phyloP scores from a whole-genome alignment of 2,888 invertebrate species.

The Ochlodes sylvanus region DNA sequence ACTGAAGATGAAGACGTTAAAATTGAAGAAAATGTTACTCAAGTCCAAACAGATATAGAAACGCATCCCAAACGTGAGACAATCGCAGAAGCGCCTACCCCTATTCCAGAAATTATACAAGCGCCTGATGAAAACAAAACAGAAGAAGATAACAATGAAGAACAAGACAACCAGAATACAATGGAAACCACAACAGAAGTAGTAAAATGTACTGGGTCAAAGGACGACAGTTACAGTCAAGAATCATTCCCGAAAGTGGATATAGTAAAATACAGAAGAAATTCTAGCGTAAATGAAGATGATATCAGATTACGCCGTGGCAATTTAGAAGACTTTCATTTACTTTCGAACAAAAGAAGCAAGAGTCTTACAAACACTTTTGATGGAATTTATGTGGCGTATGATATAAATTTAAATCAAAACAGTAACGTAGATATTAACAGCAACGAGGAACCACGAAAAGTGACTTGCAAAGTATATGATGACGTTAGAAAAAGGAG shows the following conservation, averaged over 20 bases:
- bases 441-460: constrained; percentile 71
- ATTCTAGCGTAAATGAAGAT: constrained; percentile 78
- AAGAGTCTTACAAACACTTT: constrained; percentile 73
- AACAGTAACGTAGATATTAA: constrained; percentile 60
- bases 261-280: constrained; percentile 73
- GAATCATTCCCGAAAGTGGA: constrained; percentile 73
- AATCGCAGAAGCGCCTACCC: constrained; percentile 38
- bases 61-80: constrained; percentile 37
- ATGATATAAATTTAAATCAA: constrained; percentile 74
- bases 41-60: constrained; percentile 12
- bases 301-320: constrained; percentile 74
- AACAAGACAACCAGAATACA: constrained; percentile 20
- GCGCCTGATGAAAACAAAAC: constrained; percentile 37
- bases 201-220: constrained; percentile 55
- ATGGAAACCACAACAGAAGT: constrained; percentile 41
- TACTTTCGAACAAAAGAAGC: constrained; percentile 70
- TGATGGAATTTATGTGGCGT: constrained; percentile 63
- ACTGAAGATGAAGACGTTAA: constrained; percentile 74
- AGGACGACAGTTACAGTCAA: constrained; percentile 63
- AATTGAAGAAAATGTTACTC: constrained; percentile 36
- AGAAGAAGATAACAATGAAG: constrained; percentile 2
- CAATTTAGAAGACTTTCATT: constrained; percentile 75
- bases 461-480: constrained; percentile 75
- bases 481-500: constrained; percentile 68
- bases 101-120: constrained; percentile 34